Percentiles rank a stretch among this genome's conserved stretches.
These are phyloP conservation scores for Sphyrna mokarran DNA, from an alignment of 2,113 vertebrate species.

Conservation along the genomic window DNA sequence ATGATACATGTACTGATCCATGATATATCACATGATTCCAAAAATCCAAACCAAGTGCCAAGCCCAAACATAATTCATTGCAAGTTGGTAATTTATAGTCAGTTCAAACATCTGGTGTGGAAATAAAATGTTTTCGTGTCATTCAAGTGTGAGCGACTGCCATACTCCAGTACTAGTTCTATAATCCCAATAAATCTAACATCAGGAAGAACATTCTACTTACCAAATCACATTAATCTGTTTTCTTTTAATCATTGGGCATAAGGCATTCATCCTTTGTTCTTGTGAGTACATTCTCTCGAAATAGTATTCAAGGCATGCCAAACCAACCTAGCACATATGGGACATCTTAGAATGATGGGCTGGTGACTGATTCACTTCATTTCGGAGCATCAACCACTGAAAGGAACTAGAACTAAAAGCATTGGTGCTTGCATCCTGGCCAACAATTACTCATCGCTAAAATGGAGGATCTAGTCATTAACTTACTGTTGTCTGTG, in stretches of 20 bases:
- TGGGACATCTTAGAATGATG: constrained; percentile 15
- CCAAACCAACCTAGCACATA: constrained; percentile 6
- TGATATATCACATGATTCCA: background rate
- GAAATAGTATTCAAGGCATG: background rate
- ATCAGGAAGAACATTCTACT: background rate
- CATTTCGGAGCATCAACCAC: background rate
- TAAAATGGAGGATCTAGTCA: background rate
- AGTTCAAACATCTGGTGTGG: background rate
- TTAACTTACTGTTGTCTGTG: background rate
- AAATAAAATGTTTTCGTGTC: background rate
- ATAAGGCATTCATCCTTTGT: background rate
- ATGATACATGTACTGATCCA: background rate
- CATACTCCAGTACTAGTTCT: background rate
- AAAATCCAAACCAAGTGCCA: background rate
- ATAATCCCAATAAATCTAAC: constrained; percentile 12
- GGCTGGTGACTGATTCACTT: background rate
- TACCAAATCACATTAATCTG: constrained; percentile 22
- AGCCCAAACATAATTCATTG: background rate
- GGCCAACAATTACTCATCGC: background rate
- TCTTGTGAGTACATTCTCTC: background rate
- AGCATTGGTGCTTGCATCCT: background rate
- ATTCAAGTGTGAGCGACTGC: background rate
- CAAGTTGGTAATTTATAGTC: background rate
- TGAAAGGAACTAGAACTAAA: background rate
- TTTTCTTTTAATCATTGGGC: background rate